Percentiles rank a stretch among this genome's conserved stretches.
phyloP scores from a whole-genome alignment of 2,113 vertebrate genomes.

The Indri indri region DNA sequence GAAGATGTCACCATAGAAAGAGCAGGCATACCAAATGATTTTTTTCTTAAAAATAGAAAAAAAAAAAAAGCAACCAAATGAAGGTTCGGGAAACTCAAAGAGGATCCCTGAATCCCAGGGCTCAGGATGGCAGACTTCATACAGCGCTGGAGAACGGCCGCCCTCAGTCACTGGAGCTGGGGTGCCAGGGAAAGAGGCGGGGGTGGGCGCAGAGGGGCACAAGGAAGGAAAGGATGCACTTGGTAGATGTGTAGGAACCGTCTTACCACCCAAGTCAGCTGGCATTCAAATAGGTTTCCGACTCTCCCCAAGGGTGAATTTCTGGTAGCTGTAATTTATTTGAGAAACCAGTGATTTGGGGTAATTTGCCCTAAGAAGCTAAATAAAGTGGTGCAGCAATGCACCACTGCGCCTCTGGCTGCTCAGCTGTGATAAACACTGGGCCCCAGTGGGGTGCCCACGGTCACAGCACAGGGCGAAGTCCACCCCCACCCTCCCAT shows the following conservation, averaged over 20 bases:
- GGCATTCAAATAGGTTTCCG: constrained; percentile 13
- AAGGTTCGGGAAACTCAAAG: not conserved
- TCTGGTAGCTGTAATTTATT: constrained; percentile 64
- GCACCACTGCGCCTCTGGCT: constrained; percentile 43
- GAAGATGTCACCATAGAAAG: fast-evolving
- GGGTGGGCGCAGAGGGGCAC: not conserved
- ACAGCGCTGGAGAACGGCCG: not conserved
- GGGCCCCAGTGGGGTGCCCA: not conserved
- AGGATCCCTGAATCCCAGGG: no score
- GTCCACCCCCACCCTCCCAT: not conserved
- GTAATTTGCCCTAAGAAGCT: constrained; percentile 43
- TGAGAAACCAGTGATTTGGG: constrained; percentile 64
- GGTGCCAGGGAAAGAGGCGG: not conserved
- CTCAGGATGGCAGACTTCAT: not conserved
- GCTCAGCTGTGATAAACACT: constrained; percentile 43
- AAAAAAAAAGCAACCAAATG: not conserved
- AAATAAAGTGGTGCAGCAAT: constrained; percentile 46
- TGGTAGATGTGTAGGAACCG: not conserved
- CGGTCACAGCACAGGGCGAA: not conserved
- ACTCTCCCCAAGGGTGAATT: constrained; percentile 13
- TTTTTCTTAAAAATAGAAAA: not conserved
- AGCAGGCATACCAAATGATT: not conserved
- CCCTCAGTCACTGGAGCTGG: not conserved
- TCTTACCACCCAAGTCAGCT: not conserved
- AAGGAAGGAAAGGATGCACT: not conserved